Base-by-base conservation (phyloP, 2,113 vertebrate species). In the Axis porcinus region DNA sequence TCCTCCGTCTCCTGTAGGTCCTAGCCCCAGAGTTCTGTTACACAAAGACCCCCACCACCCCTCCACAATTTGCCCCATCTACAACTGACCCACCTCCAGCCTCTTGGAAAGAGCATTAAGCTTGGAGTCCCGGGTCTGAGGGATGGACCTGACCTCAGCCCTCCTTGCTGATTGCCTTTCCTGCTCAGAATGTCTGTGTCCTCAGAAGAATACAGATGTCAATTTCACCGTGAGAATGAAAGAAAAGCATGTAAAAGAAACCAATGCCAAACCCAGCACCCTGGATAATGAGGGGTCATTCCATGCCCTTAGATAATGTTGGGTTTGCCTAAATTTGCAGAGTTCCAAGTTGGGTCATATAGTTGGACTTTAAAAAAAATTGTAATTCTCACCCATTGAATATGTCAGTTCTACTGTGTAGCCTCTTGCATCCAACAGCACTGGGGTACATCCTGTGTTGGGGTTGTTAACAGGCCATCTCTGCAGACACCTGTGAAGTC, bases 401-500 rank as follows among this genome's bases (percentile, higher is more conserved):
- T 52, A 55, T 74, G 60, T 95, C 33, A 21, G 0, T 40, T 5
- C 64, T 64, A 45, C n/a, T 16, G 28, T 60, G n/a, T 40, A 14
- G 11, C 8, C 10, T 16, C 9, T 19, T 85, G 52, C 9, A 11
- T 23, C 43, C 25, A 47, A 0, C 15, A 33, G 27, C 30, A 25
- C 5, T 6, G 15, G 19, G 50, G 2, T 33, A 17, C 33, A 12
- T 54, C 2, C 47, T n/a, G 12, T 30, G 62, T 64, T 45, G 50
- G 76, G 19, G 30, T 16, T 3, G 4, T 10, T 13, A 43, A 0
- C 0, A 7, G 23, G 52, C 40, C 27, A 13, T 43, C 40, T 70
- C 0, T n/a, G 74, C 64, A 67, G 62, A 60, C 47, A 12, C 11
- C 25, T 84, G 27, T 13, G 62, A 87, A 7, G 21, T 28, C 43